phyloP scores from a whole-genome alignment of 2,888 invertebrate genomes.

The Onchidella celtica region DNA sequence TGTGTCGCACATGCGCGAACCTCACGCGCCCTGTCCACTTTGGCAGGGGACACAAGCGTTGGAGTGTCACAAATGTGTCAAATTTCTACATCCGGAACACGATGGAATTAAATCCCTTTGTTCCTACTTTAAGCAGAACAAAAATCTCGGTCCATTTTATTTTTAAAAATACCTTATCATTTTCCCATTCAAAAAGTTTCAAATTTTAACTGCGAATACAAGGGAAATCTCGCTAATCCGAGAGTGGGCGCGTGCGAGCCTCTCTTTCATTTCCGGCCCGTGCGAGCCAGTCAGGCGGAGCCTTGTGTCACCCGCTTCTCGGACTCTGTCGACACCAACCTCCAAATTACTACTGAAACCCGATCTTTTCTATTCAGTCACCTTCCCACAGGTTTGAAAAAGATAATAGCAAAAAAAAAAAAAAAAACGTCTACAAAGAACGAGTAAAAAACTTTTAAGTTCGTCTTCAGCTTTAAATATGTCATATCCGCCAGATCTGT shows the following conservation, averaged over 20 bases:
- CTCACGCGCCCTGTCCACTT: neutral
- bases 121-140: neutral
- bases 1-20: neutral
- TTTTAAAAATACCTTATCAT: neutral
- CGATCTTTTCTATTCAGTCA: neutral
- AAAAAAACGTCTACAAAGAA: too few species aligned
- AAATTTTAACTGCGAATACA: neutral
- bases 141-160: neutral
- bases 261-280: neutral
- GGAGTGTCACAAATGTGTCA: neutral
- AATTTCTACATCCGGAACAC: neutral
- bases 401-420: too few species aligned
- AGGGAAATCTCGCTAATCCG: constrained; percentile 6
- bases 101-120: neutral
- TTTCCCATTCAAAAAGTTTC: constrained; percentile 3
- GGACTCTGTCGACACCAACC: neutral
- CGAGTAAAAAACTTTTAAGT: too few species aligned
- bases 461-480: too few species aligned
- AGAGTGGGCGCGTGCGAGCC: neutral
- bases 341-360: neutral
- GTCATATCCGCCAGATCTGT: too few species aligned
- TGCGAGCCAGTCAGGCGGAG: neutral
- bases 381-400: too few species aligned
- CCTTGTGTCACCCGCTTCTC: neutral
- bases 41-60: neutral